Base-by-base conservation (phyloP, 37 sponge, comb jelly and placozoan genomes). In the Theonella swinhoei region DNA sequence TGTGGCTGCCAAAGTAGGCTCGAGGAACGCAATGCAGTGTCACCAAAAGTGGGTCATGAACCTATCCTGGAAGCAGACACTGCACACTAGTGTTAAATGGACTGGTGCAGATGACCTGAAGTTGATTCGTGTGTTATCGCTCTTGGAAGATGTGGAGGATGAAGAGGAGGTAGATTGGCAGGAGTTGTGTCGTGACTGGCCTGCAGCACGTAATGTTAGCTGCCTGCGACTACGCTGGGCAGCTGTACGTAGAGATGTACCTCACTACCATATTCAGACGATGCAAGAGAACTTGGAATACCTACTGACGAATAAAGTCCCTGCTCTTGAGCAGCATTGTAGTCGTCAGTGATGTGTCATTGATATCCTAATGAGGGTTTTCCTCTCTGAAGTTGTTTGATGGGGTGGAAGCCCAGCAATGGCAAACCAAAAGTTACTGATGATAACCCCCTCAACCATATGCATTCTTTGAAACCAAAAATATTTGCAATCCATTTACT, bases 21-120 rank as follows among this genome's bases (percentile, higher is more conserved):
- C 83, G 26, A 60, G 89, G 19, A 76, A 58, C 4, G 84, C 35
- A 28, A 78, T 34, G 36, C 89, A 88, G 72, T 88, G 89, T 60
- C 22, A 82, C 3, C 29, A 29, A 14, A 87, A 82, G 41, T 87
- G 88, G 88, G 74, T 73, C 23, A 22, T 68, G 35, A 37, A 22
- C 3, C 74, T 78, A 7, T 65, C 77, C 7, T 74, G 47, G 70
- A 63, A 78, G 61, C 7, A 38, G 36, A 47, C 11, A 17, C 34
- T 54, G 32, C 43, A 29, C 4, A 33, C n/a, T 17, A 64, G 72
- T 7, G 76, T 54, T 2, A 79, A 69, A 68, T 78, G 87, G 80
- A 85, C 39, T 3, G 14, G 4, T 4, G 3, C 31, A 39, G 72
- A 83, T 66, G 71, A 85, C 26, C 25, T 85, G 70, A 78, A 65